Percentiles rank a stretch among this genome's conserved stretches.
phyloP scores from a whole-genome alignment of 1,140 invertebrate genomes.

The Aphaenogaster rudis region DNA sequence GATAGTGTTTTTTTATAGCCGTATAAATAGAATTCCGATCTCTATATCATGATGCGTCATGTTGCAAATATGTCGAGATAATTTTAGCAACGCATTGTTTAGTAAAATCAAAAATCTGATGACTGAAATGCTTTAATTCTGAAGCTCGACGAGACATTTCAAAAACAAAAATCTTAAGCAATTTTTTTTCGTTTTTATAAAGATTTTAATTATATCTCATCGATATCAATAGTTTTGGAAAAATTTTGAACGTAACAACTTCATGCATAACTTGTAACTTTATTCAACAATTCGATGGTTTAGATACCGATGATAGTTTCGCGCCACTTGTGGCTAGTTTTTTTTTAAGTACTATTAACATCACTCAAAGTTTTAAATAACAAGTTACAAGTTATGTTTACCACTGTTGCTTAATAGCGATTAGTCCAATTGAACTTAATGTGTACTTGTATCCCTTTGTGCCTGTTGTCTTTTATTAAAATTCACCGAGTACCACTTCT shows the following conservation, averaged over 20 bases:
- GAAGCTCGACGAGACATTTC: neutral
- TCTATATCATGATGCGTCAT: no score
- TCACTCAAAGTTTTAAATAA: neutral
- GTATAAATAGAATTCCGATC: slow-evolving; percentile 17
- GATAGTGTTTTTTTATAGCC: neutral
- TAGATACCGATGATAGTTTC: neutral
- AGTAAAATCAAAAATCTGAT: neutral
- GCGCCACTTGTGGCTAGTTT: neutral
- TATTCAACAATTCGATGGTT: neutral
- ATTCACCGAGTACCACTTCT: slow-evolving; percentile 33
- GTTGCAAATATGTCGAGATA: neutral
- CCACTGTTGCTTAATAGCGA: neutral
- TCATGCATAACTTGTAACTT: neutral
- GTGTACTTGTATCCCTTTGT: slow-evolving; percentile 52
- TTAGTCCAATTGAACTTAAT: slow-evolving; percentile 14
- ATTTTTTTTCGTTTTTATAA: neutral
- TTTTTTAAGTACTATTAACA: neutral
- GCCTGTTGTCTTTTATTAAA: slow-evolving; percentile 26
- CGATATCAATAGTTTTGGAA: neutral
- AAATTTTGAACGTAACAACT: neutral
- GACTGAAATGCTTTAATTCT: neutral
- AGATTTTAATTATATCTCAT: neutral
- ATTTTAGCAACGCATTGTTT: neutral
- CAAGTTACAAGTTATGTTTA: slow-evolving; percentile 7
- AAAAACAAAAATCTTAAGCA: neutral